Evolutionary conservation across 2,888 invertebrate genomes (phyloP), one percentile per base, ranked within the genome.

Genomic region (Archips crataeganus): DNA sequence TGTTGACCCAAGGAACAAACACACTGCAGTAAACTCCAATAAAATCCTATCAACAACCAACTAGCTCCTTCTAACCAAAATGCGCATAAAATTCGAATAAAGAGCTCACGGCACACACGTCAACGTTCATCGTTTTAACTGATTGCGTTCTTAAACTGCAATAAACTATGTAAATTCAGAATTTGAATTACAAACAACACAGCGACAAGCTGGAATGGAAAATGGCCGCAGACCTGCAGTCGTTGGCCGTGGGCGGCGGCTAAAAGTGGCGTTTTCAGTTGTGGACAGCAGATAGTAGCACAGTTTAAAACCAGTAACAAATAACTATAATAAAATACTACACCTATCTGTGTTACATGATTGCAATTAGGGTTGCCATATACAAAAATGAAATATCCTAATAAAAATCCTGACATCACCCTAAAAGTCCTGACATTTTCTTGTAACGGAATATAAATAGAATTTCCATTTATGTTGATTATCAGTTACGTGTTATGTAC

Each of bases 151-250:
- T 89, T 89, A 88, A 90, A 88, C 89, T 84, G 88, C 85, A 87
- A 88, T 90, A 90, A 90, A 90, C 88, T 90, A 92, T 91, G 90
- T 86, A 87, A 90, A 91, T 91, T 85, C 84, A 78, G 77, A 85
- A 89, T 90, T 92, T 90, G 90, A 90, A 91, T 90, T 88, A 90
- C 89, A 87, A 90, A 90, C 87, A 84, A 83, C 82, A 75, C 78
- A 82, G 82, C 79, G 82, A 82, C 83, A 82, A 76, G 79, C 80
- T 39, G 66, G 64, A 69, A 68, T 71, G 75, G 75, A 63, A 63
- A 71, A 69, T 72, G 45, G 57, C 78, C 78, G 79, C 79, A 76
- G 84, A 84, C 75, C 77, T 78, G 79, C 79, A 77, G 84, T 85
- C 76, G 72, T 66, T 70, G 75, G 75, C 69, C 75, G 77, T 75